Evolutionary conservation across 2,888 invertebrate species (phyloP).

Genomic region (Drosophila austrosaltans): DNA sequence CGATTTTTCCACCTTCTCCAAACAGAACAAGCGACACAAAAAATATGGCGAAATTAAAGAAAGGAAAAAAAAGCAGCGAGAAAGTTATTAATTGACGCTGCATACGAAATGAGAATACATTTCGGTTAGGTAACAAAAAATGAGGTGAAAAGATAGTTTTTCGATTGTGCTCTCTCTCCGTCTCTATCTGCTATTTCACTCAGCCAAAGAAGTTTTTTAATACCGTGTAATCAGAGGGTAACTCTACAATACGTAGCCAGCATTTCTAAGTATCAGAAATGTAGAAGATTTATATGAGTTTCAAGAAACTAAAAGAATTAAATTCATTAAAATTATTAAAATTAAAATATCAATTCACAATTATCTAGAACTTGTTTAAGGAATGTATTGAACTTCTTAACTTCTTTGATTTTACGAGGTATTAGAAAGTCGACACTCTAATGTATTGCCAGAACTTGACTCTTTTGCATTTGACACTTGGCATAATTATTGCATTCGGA

Average conservation of each 20-base stretch:
- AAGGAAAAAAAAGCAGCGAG: conserved; percentile 25
- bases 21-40: conserved; percentile 31
- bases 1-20: conserved; percentile 48
- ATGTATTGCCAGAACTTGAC: neutral
- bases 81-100: conserved; percentile 70
- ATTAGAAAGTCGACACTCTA: neutral
- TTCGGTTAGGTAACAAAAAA: neutral
- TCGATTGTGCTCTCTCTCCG: no score
- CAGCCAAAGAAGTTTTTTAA: no score
- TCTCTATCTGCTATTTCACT: no score
- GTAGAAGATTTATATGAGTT: no score
- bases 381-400: neutral
- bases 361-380: no score
- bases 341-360: no score
- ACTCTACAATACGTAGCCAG: no score
- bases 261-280: no score
- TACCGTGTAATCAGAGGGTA: no score
- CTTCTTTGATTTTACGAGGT: conserved; percentile 9
- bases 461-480: conserved; percentile 67
- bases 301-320: no score
- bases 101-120: conserved; percentile 24
- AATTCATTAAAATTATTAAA: no score
- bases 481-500: conserved; percentile 83
- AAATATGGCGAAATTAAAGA: conserved; percentile 58
- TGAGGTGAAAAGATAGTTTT: conserved; percentile 15